Percentiles rank a stretch among this genome's conserved stretches.
Evolutionary conservation across 2,797 vertebrate species (phyloP).

Genomic region (Enteromius viviparus): DNA sequence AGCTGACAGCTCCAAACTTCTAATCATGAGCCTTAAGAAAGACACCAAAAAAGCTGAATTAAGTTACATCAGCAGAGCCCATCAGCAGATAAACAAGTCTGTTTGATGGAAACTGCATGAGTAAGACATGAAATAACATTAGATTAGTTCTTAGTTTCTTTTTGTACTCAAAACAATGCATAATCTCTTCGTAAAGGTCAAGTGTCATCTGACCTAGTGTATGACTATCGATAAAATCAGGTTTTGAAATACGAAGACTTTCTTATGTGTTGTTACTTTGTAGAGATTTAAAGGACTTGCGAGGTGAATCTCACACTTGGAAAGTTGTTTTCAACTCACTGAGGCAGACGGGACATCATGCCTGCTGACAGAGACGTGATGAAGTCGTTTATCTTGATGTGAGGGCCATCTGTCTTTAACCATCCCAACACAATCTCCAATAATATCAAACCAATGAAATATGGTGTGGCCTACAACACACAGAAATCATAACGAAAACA

Average conservation of each 20-base stretch:
- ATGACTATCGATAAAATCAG: background rate
- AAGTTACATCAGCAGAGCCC: background rate
- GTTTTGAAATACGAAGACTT: background rate
- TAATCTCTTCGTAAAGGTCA: background rate
- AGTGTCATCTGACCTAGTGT: background rate
- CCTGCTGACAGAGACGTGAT: slow-evolving; percentile 86
- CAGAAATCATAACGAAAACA: background rate
- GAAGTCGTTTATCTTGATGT: slow-evolving; percentile 79
- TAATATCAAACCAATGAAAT: slow-evolving; percentile 84
- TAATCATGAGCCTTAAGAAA: slow-evolving; percentile 77
- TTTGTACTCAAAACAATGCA: background rate
- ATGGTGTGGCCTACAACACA: slow-evolving; percentile 82
- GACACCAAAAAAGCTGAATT: slow-evolving; percentile 3
- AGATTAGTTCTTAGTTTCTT: background rate
- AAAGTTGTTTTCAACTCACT: slow-evolving; percentile 69
- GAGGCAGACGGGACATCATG: slow-evolving; percentile 85
- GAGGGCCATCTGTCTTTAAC: slow-evolving; percentile 72
- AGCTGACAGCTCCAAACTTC: slow-evolving; percentile 83
- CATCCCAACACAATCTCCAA: slow-evolving; percentile 84
- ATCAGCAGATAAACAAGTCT: slow-evolving; percentile 8
- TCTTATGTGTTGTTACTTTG: background rate
- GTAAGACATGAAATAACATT: background rate
- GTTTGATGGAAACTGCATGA: background rate
- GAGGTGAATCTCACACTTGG: background rate
- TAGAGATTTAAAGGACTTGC: background rate